Evolutionary conservation across 2,888 invertebrate species (phyloP).

Genomic region (Tenthredo notha): DNA sequence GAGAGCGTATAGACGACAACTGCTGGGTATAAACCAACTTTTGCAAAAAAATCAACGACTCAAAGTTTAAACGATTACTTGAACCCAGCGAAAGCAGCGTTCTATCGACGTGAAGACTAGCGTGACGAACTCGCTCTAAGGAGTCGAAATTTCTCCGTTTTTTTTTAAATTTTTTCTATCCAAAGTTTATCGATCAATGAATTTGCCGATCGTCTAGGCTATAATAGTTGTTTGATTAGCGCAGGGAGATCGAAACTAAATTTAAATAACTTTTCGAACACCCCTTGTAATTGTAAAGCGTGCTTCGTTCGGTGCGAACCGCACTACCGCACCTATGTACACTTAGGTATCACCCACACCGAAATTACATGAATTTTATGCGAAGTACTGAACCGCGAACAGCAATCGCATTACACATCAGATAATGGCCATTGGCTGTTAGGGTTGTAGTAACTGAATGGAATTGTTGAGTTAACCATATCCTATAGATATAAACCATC

Average conservation of each 20-base stretch:
- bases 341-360: conserved; percentile 48
- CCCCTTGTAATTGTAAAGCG: conserved; percentile 53
- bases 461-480: conserved; percentile 21
- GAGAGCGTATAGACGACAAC: neutral
- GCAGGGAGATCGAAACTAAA: neutral
- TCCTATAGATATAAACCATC: neutral
- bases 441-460: conserved; percentile 19
- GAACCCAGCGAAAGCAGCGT: neutral
- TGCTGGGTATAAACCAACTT: neutral
- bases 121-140: neutral
- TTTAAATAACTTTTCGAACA: conserved; percentile 46
- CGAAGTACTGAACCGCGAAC: neutral
- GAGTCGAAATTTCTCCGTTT: neutral
- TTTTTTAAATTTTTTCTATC: neutral
- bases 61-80: conserved; percentile 45
- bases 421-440: neutral
- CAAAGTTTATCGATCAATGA: neutral
- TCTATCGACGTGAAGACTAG: neutral
- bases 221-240: neutral
- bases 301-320: conserved; percentile 52
- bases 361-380: conserved; percentile 15
- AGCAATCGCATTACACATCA: neutral
- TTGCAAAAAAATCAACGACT: conserved; percentile 40
- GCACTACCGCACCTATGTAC: conserved; percentile 53
- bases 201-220: neutral